Evolutionary conservation across 1,140 invertebrate genomes (phyloP), one percentile per base, ranked within the genome.

Genomic region (Aricia agestis): DNA sequence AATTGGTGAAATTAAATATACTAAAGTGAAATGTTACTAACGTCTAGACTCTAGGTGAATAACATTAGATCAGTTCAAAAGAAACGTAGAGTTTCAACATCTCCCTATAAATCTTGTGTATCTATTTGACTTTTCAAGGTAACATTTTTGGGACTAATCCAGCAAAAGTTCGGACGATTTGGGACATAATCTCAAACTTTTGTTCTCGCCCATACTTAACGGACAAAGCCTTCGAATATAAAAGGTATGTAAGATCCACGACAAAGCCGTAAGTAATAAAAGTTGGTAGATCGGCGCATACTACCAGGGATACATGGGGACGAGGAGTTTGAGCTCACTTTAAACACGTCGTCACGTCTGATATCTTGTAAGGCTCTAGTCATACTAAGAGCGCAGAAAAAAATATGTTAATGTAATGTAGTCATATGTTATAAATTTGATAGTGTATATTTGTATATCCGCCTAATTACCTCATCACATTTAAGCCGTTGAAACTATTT

Each of bases 251-350:
- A 52, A 52, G 45, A 52, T 52, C 45, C 11, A 36, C 45, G 9
- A 52, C 45, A 52, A 52, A 52, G 45, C 45, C 45, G 45, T 15
- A 52, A 52, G 45, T 52, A 52, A 52, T 52, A 52, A 52, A 52
- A 52, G 45, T 52, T 13, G 11, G 45, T 11, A 15, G 10, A 13
- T 13, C 45, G 11, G 41, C 45, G 11, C 6, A 36, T 36, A 52
- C 11, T 52, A 52, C 45, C 45, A 52, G 45, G 45, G 11, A 6
- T 11, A 52, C 45, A 52, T 11, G 11, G 11, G 11, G 11, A 52
- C 45, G 45, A 52, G 11, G 45, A 52, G 10, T 15, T 52, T 9
- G 45, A 52, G 45, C 0, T 1, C 45, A 52, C 11, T 52, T 52
- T 52, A 52, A 52, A 52, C 45, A 9, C 13, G 13, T 52, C 6